phyloP scores from a whole-genome alignment of 2,888 invertebrate genomes.

The Hipparchia sbordonii region DNA sequence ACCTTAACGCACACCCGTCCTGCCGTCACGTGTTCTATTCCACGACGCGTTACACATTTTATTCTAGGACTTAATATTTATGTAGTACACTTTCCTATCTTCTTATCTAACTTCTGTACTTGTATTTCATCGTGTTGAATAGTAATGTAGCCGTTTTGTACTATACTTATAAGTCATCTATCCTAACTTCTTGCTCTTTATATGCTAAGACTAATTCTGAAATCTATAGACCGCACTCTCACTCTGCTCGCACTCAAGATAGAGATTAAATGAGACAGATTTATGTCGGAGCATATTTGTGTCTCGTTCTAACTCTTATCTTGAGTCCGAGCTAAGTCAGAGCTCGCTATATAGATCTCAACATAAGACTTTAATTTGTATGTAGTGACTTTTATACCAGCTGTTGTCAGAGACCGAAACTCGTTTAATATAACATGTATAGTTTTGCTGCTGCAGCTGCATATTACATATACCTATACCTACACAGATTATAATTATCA shows the following conservation, averaged over 20 bases:
- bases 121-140: conserved; percentile 24
- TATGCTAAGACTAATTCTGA: not conserved
- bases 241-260: too few species aligned
- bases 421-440: not conserved
- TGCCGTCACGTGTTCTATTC: conserved; percentile 80
- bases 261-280: too few species aligned
- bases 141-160: conserved; percentile 18
- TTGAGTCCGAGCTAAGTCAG: too few species aligned
- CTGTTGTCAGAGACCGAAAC: not conserved
- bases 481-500: too few species aligned
- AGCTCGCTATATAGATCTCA: too few species aligned
- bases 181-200: conserved; percentile 12
- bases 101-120: conserved; percentile 33
- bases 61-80: conserved; percentile 31
- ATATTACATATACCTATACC: too few species aligned
- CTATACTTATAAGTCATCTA: conserved; percentile 9
- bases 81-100: conserved; percentile 35
- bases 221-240: too few species aligned
- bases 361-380: conserved; percentile 1
- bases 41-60: conserved; percentile 65
- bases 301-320: too few species aligned
- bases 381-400: not conserved
- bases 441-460: too few species aligned
- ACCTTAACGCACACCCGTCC: conserved; percentile 78
- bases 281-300: too few species aligned